Evolutionary conservation across 2,797 vertebrate species (phyloP), one percentile per base, ranked within the genome.

Genomic region (Alectoris magna): DNA sequence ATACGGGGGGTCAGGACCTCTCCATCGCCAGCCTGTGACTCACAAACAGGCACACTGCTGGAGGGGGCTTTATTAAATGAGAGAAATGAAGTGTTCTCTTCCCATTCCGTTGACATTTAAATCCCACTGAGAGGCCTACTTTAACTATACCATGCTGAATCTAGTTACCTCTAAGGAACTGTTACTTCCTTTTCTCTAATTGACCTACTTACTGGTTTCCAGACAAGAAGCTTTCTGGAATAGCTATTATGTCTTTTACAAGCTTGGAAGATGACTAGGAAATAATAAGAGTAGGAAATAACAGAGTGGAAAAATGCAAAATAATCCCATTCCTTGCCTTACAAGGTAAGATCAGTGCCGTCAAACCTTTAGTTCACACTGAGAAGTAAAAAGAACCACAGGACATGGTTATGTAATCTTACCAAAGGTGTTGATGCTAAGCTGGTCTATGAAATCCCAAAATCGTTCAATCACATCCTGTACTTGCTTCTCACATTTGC

Each of bases 381-480:
- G 76, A 7, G 21, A 87, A 64, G 51, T 80, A 7, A 60, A 59
- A 34, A 51, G 31, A n/a, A 73, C 62, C 17, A 12, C 12, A 62
- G 29, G 49, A 34, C 14, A 29, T 4, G 17, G 36, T 58, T 87
- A 53, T 7, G 1, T 19, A 38, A 38, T 86, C 97, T 97, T 97
- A 99, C 99, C 98, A 44, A 99, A 99, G 36, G 99, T 99, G 91
- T 99, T 99, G 93, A 99, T 99, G 97, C 99, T 98, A 88, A 99
- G 97, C 80, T 99, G 98, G 96, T 99, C 99, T 31, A 99, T 99
- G 92, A 99, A 99, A 95, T 99, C 99, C 99, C 99, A 99, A 78
- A 99, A 97, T 68, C 99, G 98, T 95, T 99, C 99, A 3, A 99
- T 99, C 48, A 99, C 99, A 53, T 99, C 99, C 97, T 99, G 99